These are phyloP conservation scores for Arrhamphus sclerolepis DNA, from an alignment of 2,797 vertebrate species.

Conservation along the genomic window DNA sequence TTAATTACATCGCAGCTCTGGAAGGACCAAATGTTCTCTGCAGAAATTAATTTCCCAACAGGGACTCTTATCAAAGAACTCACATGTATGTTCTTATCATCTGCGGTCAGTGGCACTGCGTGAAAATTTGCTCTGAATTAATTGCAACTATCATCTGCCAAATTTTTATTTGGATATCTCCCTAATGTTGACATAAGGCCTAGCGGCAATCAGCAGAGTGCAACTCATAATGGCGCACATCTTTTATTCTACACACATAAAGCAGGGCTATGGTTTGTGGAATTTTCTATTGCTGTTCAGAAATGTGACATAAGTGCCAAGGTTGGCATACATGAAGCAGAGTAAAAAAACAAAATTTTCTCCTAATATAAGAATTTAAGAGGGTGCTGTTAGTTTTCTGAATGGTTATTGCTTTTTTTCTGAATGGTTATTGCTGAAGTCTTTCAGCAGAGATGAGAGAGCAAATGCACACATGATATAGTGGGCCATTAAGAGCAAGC, in stretches of 20 bases:
- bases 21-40: conserved; percentile 53
- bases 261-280: conserved; percentile 37
- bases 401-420: conserved; percentile 42
- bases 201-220: conserved; percentile 61
- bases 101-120: conserved; percentile 43
- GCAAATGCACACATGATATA: conserved; percentile 23
- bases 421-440: conserved; percentile 36
- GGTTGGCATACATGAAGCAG: conserved; percentile 16
- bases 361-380: conserved; percentile 18
- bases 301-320: conserved; percentile 30
- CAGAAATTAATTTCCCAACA: conserved; percentile 68
- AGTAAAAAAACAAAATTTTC: conserved; percentile 35
- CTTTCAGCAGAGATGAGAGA: conserved; percentile 35
- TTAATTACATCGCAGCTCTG: conserved; percentile 59
- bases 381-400: conserved; percentile 35
- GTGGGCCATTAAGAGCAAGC: conserved; percentile 22
- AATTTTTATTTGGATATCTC: conserved; percentile 62
- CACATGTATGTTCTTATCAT: conserved; percentile 60
- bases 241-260: conserved; percentile 38
- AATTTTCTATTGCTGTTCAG: conserved; percentile 43
- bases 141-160: conserved; percentile 51
- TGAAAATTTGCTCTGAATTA: conserved; percentile 56
- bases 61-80: conserved; percentile 62
- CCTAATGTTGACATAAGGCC: conserved; percentile 58
- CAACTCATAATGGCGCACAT: conserved; percentile 52